Evolutionary conservation across 2,113 vertebrate species (phyloP).

Genomic region (Tetraodon nigroviridis): DNA sequence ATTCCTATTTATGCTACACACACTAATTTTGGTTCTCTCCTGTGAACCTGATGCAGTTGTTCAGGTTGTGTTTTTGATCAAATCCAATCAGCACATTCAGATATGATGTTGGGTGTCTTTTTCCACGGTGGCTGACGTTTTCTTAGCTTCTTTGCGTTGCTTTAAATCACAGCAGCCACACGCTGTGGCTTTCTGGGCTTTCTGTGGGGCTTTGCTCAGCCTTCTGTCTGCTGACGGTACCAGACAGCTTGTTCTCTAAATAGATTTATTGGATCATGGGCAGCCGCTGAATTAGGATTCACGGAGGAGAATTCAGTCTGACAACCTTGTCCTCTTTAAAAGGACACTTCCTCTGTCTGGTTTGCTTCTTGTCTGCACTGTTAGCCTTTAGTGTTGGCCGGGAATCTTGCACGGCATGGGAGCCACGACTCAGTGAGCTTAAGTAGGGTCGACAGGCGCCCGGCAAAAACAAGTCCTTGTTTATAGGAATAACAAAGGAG

Average conservation of each 20-base stretch:
- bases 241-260: conserved; percentile 32
- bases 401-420: conserved; percentile 19
- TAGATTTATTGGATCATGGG: conserved; percentile 26
- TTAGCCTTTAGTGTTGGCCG: conserved; percentile 24
- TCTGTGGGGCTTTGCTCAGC: conserved; percentile 14
- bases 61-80: neutral
- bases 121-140: neutral
- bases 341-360: conserved; percentile 30
- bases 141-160: conserved; percentile 14
- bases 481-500: no score
- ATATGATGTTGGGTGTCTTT: conserved; percentile 13
- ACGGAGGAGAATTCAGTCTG: conserved; percentile 20
- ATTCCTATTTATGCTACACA: no score
- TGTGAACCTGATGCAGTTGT: neutral
- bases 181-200: conserved; percentile 11
- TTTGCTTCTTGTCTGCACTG: conserved; percentile 30
- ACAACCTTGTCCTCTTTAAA: conserved; percentile 26
- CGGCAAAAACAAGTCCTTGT: neutral
- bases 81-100: neutral
- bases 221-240: conserved; percentile 33
- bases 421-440: conserved; percentile 25
- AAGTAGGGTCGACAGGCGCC: conserved; percentile 33
- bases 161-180: conserved; percentile 8
- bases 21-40: no score
- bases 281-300: conserved; percentile 35